Evolutionary conservation across 2,113 vertebrate species (phyloP).

Genomic region (Mystacornis crossleyi): DNA sequence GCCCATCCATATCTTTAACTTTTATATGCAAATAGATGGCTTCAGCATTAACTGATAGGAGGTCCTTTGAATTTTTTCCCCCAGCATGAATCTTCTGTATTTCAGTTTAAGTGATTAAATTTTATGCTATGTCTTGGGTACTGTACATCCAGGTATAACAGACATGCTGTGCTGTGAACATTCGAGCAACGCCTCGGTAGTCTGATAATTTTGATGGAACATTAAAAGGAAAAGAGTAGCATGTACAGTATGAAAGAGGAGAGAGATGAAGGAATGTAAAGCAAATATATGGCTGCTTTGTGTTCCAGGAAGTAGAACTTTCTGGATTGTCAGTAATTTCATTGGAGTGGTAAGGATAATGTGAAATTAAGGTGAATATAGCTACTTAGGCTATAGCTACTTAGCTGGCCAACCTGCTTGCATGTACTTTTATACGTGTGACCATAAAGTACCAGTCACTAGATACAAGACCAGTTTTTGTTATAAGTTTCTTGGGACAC

Average conservation of each 20-base stretch:
- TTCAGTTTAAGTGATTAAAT: conserved; percentile 1
- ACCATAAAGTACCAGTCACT: neutral
- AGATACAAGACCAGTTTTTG: neutral
- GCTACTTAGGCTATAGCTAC: neutral
- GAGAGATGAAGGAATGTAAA: neutral
- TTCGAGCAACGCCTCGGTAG: neutral
- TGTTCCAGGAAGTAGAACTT: neutral
- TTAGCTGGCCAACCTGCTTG: neutral
- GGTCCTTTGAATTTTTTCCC: neutral
- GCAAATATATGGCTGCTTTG: neutral
- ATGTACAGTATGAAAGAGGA: neutral
- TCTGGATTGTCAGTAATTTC: neutral
- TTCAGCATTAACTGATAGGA: neutral
- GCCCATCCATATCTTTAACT: neutral
- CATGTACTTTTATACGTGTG: neutral
- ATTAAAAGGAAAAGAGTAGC: neutral
- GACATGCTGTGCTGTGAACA: neutral
- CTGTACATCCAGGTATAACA: conserved; percentile 9
- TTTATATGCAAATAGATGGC: neutral
- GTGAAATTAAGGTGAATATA: neutral
- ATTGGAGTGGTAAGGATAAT: neutral
- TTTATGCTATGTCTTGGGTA: neutral
- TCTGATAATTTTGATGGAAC: neutral
- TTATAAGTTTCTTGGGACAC: neutral
- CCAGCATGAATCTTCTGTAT: neutral